Conservation (phyloP, 53 echinoderm and acorn worm species). For the Henricia sp. region DNA sequence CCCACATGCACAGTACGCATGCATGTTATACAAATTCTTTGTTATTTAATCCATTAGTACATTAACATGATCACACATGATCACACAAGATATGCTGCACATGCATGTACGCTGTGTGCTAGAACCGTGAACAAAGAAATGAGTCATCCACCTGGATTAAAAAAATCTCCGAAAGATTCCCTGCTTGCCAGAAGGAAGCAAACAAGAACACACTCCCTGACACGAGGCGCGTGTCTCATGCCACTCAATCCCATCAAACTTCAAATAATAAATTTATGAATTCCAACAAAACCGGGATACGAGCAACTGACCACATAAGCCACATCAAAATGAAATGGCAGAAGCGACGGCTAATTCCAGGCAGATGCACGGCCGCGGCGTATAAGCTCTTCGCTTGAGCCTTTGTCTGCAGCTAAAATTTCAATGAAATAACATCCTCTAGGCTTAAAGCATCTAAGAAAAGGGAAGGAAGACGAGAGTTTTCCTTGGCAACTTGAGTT, state of each 20-base stretch:
- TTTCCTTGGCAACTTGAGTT: background rate
- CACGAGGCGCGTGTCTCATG: too few relatives aligned
- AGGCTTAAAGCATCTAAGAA: background rate
- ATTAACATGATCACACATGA: too few relatives aligned
- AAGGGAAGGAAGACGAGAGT: background rate
- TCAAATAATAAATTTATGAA: background rate
- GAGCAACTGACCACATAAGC: conserved; percentile 30
- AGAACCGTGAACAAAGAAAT: too few relatives aligned
- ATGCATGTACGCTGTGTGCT: too few relatives aligned
- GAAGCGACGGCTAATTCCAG: conserved; percentile 6
- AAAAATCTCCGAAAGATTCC: too few relatives aligned
- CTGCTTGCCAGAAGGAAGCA: too few relatives aligned
- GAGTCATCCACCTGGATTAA: too few relatives aligned
- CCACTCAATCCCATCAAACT: background rate
- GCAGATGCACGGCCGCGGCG: conserved; percentile 38
- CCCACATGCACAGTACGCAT: too few relatives aligned
- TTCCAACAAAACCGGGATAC: background rate
- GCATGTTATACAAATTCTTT: too few relatives aligned
- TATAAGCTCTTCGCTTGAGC: background rate
- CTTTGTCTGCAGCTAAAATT: conserved; percentile 48
- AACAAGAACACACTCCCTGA: too few relatives aligned
- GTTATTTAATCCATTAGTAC: too few relatives aligned
- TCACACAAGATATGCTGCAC: too few relatives aligned
- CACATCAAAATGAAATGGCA: conserved; percentile 51
- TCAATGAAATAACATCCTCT: conserved; percentile 15